phyloP scores from a whole-genome alignment of 2,888 invertebrate genomes.

The Eupithecia dodoneata region DNA sequence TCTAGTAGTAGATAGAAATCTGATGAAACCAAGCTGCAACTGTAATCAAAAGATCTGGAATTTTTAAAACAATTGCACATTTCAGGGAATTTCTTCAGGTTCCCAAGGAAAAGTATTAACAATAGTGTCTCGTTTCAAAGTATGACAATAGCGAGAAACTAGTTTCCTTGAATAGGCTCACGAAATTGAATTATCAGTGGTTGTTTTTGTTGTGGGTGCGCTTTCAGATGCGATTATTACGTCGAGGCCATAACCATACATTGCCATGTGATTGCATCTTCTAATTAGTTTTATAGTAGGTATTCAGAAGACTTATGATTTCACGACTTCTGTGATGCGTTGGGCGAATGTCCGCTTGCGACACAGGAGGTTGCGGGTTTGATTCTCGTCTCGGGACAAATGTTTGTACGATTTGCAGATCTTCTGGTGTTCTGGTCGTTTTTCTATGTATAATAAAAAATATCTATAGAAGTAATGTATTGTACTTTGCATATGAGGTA shows the following conservation, averaged over 20 bases:
- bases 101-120: background rate
- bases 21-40: background rate
- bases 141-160: background rate
- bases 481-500: too few relatives aligned
- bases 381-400: too few relatives aligned
- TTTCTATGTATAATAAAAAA: too few relatives aligned
- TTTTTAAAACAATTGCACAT: background rate
- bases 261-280: too few relatives aligned
- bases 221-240: background rate
- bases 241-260: background rate
- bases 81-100: background rate
- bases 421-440: too few relatives aligned
- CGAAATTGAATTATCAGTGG: background rate
- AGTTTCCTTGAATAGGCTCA: background rate
- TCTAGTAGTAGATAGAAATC: background rate
- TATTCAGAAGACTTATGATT: too few relatives aligned
- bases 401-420: too few relatives aligned
- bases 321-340: too few relatives aligned
- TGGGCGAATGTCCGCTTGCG: too few relatives aligned
- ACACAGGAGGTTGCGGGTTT: too few relatives aligned
- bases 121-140: background rate
- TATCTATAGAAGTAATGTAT: too few relatives aligned
- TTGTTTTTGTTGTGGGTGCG: background rate
- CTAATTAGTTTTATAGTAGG: too few relatives aligned
- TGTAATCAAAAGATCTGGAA: background rate